Base-by-base conservation (phyloP, 2,797 vertebrate species). In the Peromyscus aztecus region DNA sequence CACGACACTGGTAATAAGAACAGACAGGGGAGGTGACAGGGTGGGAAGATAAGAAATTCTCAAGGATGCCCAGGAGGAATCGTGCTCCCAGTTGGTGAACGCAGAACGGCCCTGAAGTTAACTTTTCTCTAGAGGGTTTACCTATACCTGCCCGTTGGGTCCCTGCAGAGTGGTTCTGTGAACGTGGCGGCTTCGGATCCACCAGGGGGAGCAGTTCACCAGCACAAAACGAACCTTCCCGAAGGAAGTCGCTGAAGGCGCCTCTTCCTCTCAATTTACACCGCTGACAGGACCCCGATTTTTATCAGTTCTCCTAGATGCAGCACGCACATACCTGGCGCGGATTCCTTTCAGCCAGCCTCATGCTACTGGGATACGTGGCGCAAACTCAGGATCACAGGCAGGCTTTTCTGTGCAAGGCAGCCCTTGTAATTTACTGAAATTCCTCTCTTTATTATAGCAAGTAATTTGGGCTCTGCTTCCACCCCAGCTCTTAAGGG, bases 151-250 rank as follows among this genome's bases (percentile, higher is more conserved):
- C 92, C 46, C n/a, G 0, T 24, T 29, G 27, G 94, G 86, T 96
- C 87, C 46, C 1, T 8, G 6, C 0, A 16, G 1, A 2, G 65
- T 0, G 23, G 43, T 69, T 77, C 65, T 91, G 89, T 91, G 17
- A 55, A 81, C 91, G n/a, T 75, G 89, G 80, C 29, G 81, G 63
- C 12, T 59, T 4, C 2, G 63, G 59, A 65, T 94, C 98, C 99
- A 99, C 99, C 99, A 99, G 99, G 99, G 99, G 99, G 99, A 99
- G 99, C 99, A 99, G 98, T 99, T 99, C 99, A 98, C 99, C 98
- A 98, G 98, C 98, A 94, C 97, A 99, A 99, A 98, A 93, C 88
- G 34, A 1, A 71, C 89, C 97, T 97, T 97, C 89, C 89, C 91
- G 55, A 93, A 97, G 86, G 92, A 97, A 97, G 81, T 94, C 73